Percentiles rank a stretch among this genome's conserved stretches.
phyloP scores from a whole-genome alignment of 2,797 vertebrate genomes.

The Acanthopagrus latus region DNA sequence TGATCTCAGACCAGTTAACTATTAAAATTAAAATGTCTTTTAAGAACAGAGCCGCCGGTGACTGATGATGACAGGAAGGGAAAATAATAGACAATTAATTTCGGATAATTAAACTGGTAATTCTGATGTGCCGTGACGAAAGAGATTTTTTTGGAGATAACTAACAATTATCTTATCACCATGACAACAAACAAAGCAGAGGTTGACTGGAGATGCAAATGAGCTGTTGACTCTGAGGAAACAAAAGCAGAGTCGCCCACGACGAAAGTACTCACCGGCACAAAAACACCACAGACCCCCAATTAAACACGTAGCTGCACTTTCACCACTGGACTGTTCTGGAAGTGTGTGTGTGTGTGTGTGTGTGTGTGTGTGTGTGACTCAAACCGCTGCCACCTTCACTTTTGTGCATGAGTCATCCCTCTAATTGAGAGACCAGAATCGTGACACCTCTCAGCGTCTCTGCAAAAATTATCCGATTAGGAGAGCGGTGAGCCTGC shows the following conservation, averaged over 20 bases:
- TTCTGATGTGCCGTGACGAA: not conserved
- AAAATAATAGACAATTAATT: too few relatives aligned
- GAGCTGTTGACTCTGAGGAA: constrained; percentile 23
- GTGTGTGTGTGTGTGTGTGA: constrained; percentile 3
- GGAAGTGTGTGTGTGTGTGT: constrained; percentile 4
- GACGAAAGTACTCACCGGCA: not conserved
- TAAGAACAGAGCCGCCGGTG: not conserved
- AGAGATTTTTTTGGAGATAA: not conserved
- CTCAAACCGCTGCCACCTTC: constrained; percentile 24
- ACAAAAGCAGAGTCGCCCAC: constrained; percentile 32
- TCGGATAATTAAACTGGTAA: not conserved
- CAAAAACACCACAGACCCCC: constrained; percentile 38
- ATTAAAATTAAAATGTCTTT: not conserved
- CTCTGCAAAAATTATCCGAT: constrained; percentile 40
- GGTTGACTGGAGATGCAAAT: constrained; percentile 38
- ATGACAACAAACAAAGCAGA: constrained; percentile 31
- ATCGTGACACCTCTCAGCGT: constrained; percentile 17
- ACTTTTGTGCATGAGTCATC: constrained; percentile 39
- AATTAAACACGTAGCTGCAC: constrained; percentile 25
- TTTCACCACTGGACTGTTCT: not conserved
- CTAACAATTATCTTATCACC: constrained; percentile 1
- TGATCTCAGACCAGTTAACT: not conserved
- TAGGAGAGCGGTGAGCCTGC: constrained; percentile 1
- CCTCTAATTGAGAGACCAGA: constrained; percentile 31
- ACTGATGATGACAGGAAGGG: too few relatives aligned